A percentile compares a stretch with the other conserved stretches of the same genome.
These are phyloP conservation scores for Eledona agricola DNA, from an alignment of 2,888 invertebrate species.

Conservation along the genomic window DNA sequence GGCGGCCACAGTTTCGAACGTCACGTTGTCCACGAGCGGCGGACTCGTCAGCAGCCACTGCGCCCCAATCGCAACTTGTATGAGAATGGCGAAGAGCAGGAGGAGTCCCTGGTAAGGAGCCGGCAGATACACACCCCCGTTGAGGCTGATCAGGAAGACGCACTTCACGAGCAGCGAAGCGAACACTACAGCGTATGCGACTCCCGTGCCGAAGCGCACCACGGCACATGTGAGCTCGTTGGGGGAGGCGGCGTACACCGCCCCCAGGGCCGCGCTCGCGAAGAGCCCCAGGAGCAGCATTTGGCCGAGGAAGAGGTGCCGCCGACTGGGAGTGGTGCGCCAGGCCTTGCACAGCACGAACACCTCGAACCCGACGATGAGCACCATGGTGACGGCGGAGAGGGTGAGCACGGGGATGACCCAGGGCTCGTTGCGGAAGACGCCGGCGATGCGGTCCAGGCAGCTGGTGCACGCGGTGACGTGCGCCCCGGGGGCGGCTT, in stretches of 20 bases:
- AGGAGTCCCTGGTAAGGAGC: constrained; percentile 91
- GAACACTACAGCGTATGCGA: constrained; percentile 86
- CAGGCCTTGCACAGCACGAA: constrained; percentile 89
- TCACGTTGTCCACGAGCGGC: constrained; percentile 68
- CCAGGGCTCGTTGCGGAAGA: constrained; percentile 81
- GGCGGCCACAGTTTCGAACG: constrained; percentile 54
- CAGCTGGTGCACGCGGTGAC: constrained; percentile 57
- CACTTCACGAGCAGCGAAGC: constrained; percentile 92
- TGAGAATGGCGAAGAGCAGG: constrained; percentile 88
- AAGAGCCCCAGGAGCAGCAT: constrained; percentile 86
- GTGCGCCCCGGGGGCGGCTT: constrained; percentile 48
- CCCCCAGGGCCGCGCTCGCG: constrained; percentile 81
- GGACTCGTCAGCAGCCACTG: constrained; percentile 87
- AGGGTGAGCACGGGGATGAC: constrained; percentile 88
- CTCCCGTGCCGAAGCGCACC: constrained; percentile 82
- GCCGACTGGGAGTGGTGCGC: constrained; percentile 81
- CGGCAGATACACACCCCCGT: constrained; percentile 90
- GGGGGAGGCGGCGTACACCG: constrained; percentile 80
- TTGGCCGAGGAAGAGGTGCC: constrained; percentile 88
- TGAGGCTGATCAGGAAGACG: constrained; percentile 90
- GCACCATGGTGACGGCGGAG: constrained; percentile 83
- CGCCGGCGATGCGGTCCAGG: constrained; percentile 48
- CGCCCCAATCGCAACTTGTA: constrained; percentile 85
- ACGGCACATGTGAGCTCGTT: constrained; percentile 83
- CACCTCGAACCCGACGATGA: constrained; percentile 87